Base-by-base conservation (phyloP, 2,797 vertebrate genomes). In the Serranus cabrilla region DNA sequence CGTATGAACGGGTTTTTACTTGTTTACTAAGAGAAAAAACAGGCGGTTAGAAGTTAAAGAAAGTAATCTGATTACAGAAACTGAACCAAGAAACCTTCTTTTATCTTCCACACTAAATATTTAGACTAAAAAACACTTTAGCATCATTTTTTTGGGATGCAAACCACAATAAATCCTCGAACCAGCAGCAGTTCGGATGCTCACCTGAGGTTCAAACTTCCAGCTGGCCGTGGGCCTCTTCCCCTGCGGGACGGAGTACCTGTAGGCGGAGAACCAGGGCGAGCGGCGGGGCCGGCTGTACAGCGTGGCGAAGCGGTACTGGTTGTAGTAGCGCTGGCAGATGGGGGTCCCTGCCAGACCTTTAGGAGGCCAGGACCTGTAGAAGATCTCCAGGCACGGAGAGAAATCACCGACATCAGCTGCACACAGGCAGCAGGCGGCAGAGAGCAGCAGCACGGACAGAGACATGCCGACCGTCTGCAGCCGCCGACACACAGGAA, bases 151-250 rank as follows among this genome's bases (percentile, higher is more conserved):
- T 27, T 27, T 27, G 27, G 27, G 27, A 27, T 27, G 27, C 27
- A 27, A n/a, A n/a, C n/a, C n/a, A n/a, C n/a, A n/a, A n/a, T n/a
- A n/a, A n/a, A n/a, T n/a, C n/a, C n/a, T n/a, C n/a, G n/a, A n/a
- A n/a, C n/a, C n/a, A n/a, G n/a, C n/a, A n/a, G n/a, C n/a, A n/a
- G n/a, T n/a, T n/a, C n/a, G n/a, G n/a, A n/a, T n/a, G 27, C 83
- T 90, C 73, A 94, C 94, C 93, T 95, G 93, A 2, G 92, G 94
- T 55, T 95, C 94, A 82, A 81, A 94, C 86, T 92, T 95, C 94
- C 94, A 95, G 0, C 3, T 23, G 0, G 83, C 21, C 0, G 34
- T 9, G 1, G 94, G 94, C 25, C 94, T 91, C 79, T 90, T 94
- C 14, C 92, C 92, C 0, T 6, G 2, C 0, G 92, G 88, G 0